Evolutionary conservation across 2,888 invertebrate genomes (phyloP).

Genomic region (Eupithecia subumbrata): DNA sequence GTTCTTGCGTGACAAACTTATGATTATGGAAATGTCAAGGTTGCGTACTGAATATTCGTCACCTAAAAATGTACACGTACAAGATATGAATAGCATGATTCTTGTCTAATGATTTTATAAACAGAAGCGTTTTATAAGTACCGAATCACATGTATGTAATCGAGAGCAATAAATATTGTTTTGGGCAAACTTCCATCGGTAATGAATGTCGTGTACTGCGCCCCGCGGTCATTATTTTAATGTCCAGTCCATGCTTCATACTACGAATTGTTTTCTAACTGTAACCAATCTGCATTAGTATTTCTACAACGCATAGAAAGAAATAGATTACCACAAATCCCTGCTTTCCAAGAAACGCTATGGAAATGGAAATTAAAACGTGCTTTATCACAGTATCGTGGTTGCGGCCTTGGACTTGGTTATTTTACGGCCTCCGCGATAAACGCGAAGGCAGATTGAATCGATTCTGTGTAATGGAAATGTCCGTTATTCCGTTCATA

Average conservation of each 20-base stretch:
- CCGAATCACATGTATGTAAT: constrained; percentile 51
- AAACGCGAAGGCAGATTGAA: constrained; percentile 26
- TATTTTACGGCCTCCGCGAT: constrained; percentile 38
- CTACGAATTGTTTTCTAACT: constrained; percentile 54
- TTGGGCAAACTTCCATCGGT: constrained; percentile 67
- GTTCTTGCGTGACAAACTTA: not conserved
- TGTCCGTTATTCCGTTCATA: not conserved
- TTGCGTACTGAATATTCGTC: not conserved
- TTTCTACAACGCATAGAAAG: not conserved
- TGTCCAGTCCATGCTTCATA: constrained; percentile 49
- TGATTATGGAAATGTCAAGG: not conserved
- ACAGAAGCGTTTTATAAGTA: constrained; percentile 41
- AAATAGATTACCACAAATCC: not conserved
- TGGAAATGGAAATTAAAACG: constrained; percentile 7
- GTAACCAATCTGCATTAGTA: not conserved
- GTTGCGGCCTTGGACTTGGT: constrained; percentile 48
- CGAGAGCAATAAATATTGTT: constrained; percentile 56
- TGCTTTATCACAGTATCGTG: constrained; percentile 1
- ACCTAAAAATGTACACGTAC: not conserved
- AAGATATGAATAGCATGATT: not conserved
- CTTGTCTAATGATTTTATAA: not conserved
- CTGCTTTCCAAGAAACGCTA: not conserved
- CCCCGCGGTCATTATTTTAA: constrained; percentile 60
- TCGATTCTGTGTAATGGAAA: constrained; percentile 16
- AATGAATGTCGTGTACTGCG: constrained; percentile 54